Evolutionary conservation across 2,888 invertebrate species (phyloP).

Genomic region (Venustoraphidia nigricollis): DNA sequence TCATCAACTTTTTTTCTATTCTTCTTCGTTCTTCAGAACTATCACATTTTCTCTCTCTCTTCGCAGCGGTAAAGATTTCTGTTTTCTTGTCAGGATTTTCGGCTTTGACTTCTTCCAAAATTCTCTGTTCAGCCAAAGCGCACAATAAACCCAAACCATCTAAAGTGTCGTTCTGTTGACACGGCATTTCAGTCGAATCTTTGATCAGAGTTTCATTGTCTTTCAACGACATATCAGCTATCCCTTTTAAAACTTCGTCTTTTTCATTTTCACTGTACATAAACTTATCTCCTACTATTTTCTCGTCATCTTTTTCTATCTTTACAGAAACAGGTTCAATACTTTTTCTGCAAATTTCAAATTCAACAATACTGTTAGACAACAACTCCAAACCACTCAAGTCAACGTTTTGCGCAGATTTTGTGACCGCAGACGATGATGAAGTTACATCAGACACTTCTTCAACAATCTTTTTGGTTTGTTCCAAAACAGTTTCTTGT

Average conservation of each 20-base stretch:
- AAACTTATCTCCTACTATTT: conserved; percentile 5
- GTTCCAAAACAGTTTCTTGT: conserved; percentile 12
- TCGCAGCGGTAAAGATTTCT: neutral
- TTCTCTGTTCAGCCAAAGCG: conserved; percentile 70
- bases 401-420: conserved; percentile 34
- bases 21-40: conserved; percentile 21
- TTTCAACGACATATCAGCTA: conserved; percentile 16
- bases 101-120: conserved; percentile 53
- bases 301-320: conserved; percentile 11
- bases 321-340: conserved; percentile 20
- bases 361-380: conserved; percentile 73
- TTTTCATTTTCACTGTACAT: conserved; percentile 1
- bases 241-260: conserved; percentile 14
- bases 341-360: conserved; percentile 35
- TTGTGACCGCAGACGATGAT: neutral
- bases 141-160: conserved; percentile 62
- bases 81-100: conserved; percentile 19
- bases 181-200: conserved; percentile 14
- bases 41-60: conserved; percentile 11
- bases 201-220: conserved; percentile 26
- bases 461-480: too few species aligned
- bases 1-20: conserved; percentile 30
- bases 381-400: conserved; percentile 67
- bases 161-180: conserved; percentile 27
- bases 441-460: too few species aligned